Conservation (phyloP, 2,888 invertebrate genomes). For the Tinea trinotella region DNA sequence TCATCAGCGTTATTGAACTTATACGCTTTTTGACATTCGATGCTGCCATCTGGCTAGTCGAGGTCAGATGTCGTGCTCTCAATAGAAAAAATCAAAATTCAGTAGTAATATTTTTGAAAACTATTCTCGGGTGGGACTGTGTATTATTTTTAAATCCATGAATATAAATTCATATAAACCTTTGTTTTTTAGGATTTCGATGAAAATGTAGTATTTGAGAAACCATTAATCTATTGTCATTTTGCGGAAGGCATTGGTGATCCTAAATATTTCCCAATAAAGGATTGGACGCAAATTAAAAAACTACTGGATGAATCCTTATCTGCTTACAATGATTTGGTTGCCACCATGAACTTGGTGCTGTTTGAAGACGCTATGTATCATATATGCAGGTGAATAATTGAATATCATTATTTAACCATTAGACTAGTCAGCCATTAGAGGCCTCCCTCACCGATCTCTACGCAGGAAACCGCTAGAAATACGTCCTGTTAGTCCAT, state of each 20-base stretch:
- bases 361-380: constrained; percentile 96
- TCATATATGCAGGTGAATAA: constrained; percentile 82
- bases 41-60: too few relatives aligned
- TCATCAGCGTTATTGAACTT: too few relatives aligned
- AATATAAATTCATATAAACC: neutral
- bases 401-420: neutral
- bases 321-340: constrained; percentile 88
- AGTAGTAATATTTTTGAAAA: too few relatives aligned
- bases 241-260: constrained; percentile 94
- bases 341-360: constrained; percentile 93
- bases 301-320: constrained; percentile 86
- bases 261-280: constrained; percentile 89
- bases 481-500: too few relatives aligned
- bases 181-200: constrained; percentile 73
- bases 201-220: constrained; percentile 78
- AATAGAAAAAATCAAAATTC: too few relatives aligned
- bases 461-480: too few relatives aligned
- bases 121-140: too few relatives aligned
- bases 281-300: constrained; percentile 78
- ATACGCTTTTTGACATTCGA: too few relatives aligned
- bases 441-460: too few relatives aligned
- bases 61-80: too few relatives aligned
- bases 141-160: too few relatives aligned
- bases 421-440: too few relatives aligned
- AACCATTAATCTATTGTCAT: constrained; percentile 91